Base-by-base conservation (phyloP, 1,140 invertebrate species). In the Xylocopa sonorina region DNA sequence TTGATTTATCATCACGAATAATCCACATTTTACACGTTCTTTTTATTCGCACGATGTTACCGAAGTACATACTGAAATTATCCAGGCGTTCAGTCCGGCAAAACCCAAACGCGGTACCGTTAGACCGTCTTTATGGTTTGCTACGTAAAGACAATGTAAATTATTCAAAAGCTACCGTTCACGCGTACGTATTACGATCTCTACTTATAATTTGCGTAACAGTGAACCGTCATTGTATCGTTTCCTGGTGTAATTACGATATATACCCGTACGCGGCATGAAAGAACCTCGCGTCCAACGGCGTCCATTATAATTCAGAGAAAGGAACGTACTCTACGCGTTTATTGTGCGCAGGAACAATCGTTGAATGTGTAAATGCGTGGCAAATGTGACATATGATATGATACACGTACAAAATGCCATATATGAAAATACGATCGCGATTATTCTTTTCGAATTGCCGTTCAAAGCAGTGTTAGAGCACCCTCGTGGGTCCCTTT, bases 171-270 rank as follows among this genome's bases (percentile, higher is more conserved):
- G 24, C 63, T 68, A 14, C 74, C 68, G 74, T 57, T 57, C 63
- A 1, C 27, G 48, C 27, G 48, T 21, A 60, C 64, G 64, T 48
- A 34, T 63, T 69, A 55, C 67, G 27, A 76, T 63, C 75, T 34
- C 38, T 71, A n/a, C 34, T 69, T 72, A 81, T 66, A 71, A 58
- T 51, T 55, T 50, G 50, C 48, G 57, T 66, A 78, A 69, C 64
- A 64, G 63, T 48, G 79, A 81, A 78, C 83, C 80, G 76, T 85
- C 80, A 79, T 84, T 83, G 74, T 74, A 75, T 60, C 67, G 27
- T 50, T 71, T 71, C 55, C 67, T 69, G 55, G 71, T 77, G 55
- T 43, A 78, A 78, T 78, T 71, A 60, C 67, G 43, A 75, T 66
- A 66, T 43, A 64, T 24, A 62, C 32, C 24, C 34, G 50, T 53